Base-by-base conservation (phyloP, 2,888 invertebrate species). In the Dryobota labecula region DNA sequence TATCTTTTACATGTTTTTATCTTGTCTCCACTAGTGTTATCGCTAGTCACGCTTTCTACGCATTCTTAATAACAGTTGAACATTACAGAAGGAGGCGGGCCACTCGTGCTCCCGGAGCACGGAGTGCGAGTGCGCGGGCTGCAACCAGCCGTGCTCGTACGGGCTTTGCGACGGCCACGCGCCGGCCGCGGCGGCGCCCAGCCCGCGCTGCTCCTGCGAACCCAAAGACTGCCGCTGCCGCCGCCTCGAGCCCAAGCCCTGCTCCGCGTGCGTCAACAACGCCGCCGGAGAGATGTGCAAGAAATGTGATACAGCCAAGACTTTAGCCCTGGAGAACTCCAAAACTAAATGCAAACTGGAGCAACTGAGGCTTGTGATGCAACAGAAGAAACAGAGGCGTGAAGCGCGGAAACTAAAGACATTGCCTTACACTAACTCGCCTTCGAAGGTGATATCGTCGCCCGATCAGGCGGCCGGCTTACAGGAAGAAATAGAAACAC, bases 341-440 rank as follows among this genome's bases (percentile, higher is more conserved):
- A 98, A 98, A 86, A 98, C 98, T 11, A 97, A 98, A 87, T 98
- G 98, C 84, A 99, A 99, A 93, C 97, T 99, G 92, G 98, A 98
- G 89, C 98, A 98, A 82, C 95, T 99, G 67, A 97, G 98, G 83
- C 96, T 98, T 83, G 98, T 99, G 72, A 98, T 99, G 98, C 98
- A 98, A 86, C 98, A 99, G 92, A 97, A 98, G 87, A 97, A 98
- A 80, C 98, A 98, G 81, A 96, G 98, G 76, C 97, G 99, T 66
- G 98, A 98, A 87, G 98, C 98, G 56, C 96, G 98, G 70, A 97
- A 97, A 90, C 94, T 97, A 76, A 97, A 97, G 89, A 96, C 97
- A 4, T 92, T 97, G 62, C 98, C 98, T 13, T 98, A 98, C 80
- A 84, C 91, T 24, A 89, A 78, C 51, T 79, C 91, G 41, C 90